A percentile compares a stretch with the other conserved stretches of the same genome.
Evolutionary conservation across 30 jellyfish, hydroid and myxozoan genomes (phyloP).

Genomic region (Turritopsis dohrnii): DNA sequence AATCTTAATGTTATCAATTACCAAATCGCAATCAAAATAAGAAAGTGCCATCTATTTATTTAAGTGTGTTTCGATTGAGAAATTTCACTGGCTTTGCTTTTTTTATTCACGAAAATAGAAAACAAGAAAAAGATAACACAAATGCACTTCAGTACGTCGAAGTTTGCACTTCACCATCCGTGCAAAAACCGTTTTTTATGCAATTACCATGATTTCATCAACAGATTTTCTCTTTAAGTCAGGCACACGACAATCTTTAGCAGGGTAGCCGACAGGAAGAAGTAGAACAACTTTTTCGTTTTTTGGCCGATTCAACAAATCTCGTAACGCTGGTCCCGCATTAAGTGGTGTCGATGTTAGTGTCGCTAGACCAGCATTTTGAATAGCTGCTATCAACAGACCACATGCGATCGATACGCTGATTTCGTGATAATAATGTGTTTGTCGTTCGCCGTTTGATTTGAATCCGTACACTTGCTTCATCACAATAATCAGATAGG

Average conservation of each 20-base stretch:
- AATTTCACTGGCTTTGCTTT: too few species aligned
- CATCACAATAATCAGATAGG: conserved; percentile 24
- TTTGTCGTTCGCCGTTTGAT: conserved; percentile 17
- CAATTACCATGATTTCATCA: conserved; percentile 26
- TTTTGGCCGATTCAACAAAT: conserved; percentile 33
- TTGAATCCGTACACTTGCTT: conserved; percentile 32
- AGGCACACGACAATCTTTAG: conserved; percentile 40
- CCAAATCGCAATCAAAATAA: too few species aligned
- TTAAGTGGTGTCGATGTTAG: conserved; percentile 46
- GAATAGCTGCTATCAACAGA: conserved; percentile 34
- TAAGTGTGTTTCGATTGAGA: too few species aligned
- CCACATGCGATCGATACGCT: conserved; percentile 36
- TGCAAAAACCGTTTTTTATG: neutral
- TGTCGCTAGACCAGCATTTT: conserved; percentile 43
- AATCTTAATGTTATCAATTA: too few species aligned
- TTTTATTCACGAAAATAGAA: too few species aligned
- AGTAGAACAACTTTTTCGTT: conserved; percentile 36
- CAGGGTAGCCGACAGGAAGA: conserved; percentile 51
- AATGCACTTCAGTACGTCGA: too few species aligned
- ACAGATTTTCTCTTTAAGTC: conserved; percentile 24
- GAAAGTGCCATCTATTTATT: too few species aligned
- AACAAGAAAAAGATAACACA: too few species aligned
- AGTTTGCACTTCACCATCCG: too few species aligned
- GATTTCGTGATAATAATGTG: conserved; percentile 32
- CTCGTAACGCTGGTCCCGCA: conserved; percentile 40